Conservation (phyloP, 2,888 invertebrate genomes). For the Callimorpha dominula region DNA sequence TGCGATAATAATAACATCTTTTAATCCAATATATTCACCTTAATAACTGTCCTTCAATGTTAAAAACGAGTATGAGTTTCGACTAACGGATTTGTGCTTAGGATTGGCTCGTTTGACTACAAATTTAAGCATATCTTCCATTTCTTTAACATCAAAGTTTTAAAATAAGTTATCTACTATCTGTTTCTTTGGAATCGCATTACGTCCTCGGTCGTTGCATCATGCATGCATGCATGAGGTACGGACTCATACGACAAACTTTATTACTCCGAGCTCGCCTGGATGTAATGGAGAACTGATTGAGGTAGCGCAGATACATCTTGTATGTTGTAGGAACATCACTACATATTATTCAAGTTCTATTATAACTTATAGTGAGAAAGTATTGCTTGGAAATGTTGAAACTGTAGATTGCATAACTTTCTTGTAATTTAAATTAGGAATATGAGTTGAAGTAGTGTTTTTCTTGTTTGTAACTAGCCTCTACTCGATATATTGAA, state of each 20-base stretch:
- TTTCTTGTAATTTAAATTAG: neutral
- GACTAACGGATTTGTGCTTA: neutral
- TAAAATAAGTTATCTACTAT: constrained; percentile 7
- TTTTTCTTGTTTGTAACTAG: neutral
- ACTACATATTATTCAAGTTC: neutral
- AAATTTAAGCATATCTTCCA: neutral
- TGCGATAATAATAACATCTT: too few relatives aligned
- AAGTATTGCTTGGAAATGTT: neutral
- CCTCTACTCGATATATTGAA: neutral
- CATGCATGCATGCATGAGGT: constrained; percentile 39
- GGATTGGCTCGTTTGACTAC: rapidly evolving
- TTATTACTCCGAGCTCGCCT: constrained; percentile 26
- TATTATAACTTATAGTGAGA: neutral
- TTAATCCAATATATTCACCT: neutral
- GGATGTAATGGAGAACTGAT: constrained; percentile 7
- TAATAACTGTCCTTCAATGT: neutral
- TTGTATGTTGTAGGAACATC: constrained; percentile 1
- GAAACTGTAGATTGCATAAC: neutral
- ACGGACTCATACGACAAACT: constrained; percentile 26
- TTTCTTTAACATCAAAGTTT: neutral
- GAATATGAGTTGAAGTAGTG: neutral
- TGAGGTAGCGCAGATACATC: neutral
- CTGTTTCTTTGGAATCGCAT: constrained; percentile 18
- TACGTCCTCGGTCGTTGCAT: constrained; percentile 11
- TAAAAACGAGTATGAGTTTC: neutral